Evolutionary conservation across 2,888 invertebrate species (phyloP).

Genomic region (Abrostola triplasia): DNA sequence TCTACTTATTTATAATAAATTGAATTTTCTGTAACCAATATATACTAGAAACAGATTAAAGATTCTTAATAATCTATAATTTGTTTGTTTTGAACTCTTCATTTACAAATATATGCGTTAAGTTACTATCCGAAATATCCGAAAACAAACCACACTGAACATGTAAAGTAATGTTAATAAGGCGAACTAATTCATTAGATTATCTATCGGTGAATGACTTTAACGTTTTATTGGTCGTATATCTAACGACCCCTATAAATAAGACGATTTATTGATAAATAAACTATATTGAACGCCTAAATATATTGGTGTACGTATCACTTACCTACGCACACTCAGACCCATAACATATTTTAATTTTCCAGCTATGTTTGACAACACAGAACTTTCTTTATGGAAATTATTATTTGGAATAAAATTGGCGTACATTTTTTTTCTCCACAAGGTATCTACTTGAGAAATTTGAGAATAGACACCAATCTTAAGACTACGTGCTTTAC

Average conservation of each 20-base stretch:
- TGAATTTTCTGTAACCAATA: no score
- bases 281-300: conserved; percentile 3
- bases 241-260: conserved; percentile 23
- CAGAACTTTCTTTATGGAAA: no score
- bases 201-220: conserved; percentile 14
- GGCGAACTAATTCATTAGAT: conserved; percentile 19
- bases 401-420: no score
- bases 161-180: conserved; percentile 12
- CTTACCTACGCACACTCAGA: neutral
- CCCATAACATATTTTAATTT: no score
- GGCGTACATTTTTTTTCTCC: no score
- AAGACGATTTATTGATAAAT: conserved; percentile 20
- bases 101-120: neutral
- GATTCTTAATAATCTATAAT: no score
- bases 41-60: no score
- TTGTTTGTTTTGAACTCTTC: no score
- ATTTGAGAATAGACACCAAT: neutral
- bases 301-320: neutral
- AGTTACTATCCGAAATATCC: neutral
- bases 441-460: no score
- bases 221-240: conserved; percentile 25
- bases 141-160: conserved; percentile 8
- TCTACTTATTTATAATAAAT: no score
- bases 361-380: no score
- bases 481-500: neutral